phyloP scores from a whole-genome alignment of 2,113 vertebrate genomes.

The Lagopus leucura region DNA sequence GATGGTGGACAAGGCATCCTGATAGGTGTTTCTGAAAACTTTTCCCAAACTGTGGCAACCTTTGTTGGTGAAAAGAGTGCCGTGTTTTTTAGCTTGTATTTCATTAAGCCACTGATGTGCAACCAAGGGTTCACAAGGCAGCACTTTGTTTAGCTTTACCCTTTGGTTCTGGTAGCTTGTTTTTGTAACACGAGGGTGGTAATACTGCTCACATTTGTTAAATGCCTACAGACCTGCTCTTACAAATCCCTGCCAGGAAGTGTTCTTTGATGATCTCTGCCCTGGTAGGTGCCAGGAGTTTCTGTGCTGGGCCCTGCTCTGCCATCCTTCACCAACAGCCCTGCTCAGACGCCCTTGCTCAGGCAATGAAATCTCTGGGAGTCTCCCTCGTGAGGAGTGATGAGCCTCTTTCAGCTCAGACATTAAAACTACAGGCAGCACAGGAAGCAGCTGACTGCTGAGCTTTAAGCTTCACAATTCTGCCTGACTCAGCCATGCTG shows the following conservation, averaged over 20 bases:
- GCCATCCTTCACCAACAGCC: neutral
- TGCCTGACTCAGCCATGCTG: slow-evolving; percentile 26
- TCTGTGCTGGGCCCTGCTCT: neutral
- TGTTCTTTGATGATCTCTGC: neutral
- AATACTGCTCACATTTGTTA: neutral
- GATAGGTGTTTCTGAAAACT: neutral
- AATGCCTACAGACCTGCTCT: neutral
- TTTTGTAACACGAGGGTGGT: neutral
- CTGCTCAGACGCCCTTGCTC: slow-evolving; percentile 3
- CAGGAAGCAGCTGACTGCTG: slow-evolving; percentile 33
- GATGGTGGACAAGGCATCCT: fast-evolving
- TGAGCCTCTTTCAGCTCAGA: slow-evolving; percentile 35
- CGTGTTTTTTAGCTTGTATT: neutral
- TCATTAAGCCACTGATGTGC: neutral
- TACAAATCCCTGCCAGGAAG: neutral
- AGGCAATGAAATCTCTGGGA: slow-evolving; percentile 28
- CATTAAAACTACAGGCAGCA: neutral
- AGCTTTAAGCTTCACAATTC: neutral
- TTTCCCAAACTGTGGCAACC: neutral
- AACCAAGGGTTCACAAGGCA: neutral
- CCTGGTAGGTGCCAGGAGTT: neutral
- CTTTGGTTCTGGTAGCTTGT: neutral
- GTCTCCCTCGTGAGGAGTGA: neutral
- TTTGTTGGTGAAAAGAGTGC: neutral
- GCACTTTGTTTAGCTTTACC: neutral